phyloP scores from a whole-genome alignment of 2,888 invertebrate species.

The Drosophila tanythrix region DNA sequence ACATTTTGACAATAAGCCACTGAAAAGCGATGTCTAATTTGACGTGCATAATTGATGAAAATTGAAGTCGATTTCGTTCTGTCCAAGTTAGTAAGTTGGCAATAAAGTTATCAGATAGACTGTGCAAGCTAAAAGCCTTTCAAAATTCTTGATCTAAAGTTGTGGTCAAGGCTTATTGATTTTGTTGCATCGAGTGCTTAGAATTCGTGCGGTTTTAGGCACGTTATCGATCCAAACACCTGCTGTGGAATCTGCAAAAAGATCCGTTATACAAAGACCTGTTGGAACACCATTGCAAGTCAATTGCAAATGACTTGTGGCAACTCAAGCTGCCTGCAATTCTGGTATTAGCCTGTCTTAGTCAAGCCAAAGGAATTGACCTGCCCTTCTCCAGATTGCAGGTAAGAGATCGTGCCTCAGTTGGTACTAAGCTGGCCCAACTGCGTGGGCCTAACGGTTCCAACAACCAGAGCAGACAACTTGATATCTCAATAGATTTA shows the following conservation, averaged over 20 bases:
- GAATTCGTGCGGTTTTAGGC: background rate
- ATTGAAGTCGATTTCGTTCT: background rate
- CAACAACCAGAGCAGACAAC: constrained; percentile 12
- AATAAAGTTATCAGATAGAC: background rate
- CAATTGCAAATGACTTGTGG: constrained; percentile 36
- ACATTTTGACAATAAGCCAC: background rate
- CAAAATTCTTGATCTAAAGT: background rate
- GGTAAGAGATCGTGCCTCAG: constrained; percentile 62
- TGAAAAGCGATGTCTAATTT: background rate
- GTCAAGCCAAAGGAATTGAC: constrained; percentile 28
- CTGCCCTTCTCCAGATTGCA: constrained; percentile 44
- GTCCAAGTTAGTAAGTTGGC: background rate
- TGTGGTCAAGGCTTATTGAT: background rate
- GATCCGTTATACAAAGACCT: constrained; percentile 26
- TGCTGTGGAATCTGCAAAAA: constrained; percentile 11
- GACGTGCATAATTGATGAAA: background rate
- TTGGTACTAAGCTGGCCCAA: constrained; percentile 27
- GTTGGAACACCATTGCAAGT: constrained; percentile 11
- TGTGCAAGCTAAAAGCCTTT: background rate
- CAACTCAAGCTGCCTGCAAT: constrained; percentile 7
- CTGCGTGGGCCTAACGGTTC: constrained; percentile 54
- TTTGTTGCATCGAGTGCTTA: background rate
- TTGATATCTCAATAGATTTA: constrained; percentile 62
- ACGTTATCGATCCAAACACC: constrained; percentile 27
- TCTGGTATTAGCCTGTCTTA: constrained; percentile 18